A percentile compares a stretch with the other conserved stretches of the same genome.
Conservation (phyloP, 1,140 invertebrate genomes). For the Marisa cornuarietis region DNA sequence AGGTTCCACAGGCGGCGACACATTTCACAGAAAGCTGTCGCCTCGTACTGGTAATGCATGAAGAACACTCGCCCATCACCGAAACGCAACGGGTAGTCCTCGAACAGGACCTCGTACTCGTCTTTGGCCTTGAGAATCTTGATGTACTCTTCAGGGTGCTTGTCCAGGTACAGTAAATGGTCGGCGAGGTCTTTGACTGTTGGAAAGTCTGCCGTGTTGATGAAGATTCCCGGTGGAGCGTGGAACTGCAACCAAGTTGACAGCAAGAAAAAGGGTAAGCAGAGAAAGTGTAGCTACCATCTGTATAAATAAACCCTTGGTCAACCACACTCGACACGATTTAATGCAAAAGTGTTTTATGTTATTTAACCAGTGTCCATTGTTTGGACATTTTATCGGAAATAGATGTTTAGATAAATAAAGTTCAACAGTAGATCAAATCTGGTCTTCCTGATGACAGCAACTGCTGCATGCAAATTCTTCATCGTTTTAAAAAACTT, state of each 20-base stretch:
- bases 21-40: constrained; percentile 20
- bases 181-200: constrained; percentile 32
- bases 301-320: neutral
- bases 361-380: neutral
- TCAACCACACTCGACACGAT: no score
- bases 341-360: no score
- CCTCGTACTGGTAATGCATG: constrained; percentile 18
- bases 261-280: neutral
- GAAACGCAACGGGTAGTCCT: constrained; percentile 7
- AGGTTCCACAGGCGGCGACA: constrained; percentile 22
- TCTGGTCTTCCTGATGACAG: no score
- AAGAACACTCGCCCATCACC: neutral
- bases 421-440: neutral
- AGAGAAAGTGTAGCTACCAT: no score
- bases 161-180: constrained; percentile 30
- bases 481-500: no score
- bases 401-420: neutral
- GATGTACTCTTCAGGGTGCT: constrained; percentile 28
- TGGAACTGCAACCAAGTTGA: neutral
- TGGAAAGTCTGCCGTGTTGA: constrained; percentile 29
- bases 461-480: no score
- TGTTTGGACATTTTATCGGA: neutral
- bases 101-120: constrained; percentile 24
- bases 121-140: constrained; percentile 22
- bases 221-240: constrained; percentile 10